Base-by-base conservation (phyloP, 2,113 vertebrate genomes). In the Gavia stellata region DNA sequence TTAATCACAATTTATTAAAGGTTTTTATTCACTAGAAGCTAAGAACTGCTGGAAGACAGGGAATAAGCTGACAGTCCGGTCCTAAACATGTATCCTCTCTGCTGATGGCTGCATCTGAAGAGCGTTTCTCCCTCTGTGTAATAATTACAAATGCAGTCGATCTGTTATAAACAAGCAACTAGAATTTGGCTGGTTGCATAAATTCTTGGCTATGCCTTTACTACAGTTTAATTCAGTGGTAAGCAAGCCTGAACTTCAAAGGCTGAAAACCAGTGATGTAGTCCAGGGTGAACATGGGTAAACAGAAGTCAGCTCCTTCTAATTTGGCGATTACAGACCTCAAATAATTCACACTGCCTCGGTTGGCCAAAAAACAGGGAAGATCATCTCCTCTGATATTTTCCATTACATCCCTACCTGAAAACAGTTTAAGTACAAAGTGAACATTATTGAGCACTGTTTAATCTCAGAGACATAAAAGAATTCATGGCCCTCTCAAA, bases 361-460 rank as follows among this genome's bases (percentile, higher is more conserved):
- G 11, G 42, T 1, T 24, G 25, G 34, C 25, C 9, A 12, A 20
- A 26, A 52, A 2, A 6, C 31, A 40, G 14, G 40, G 38, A 14
- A 40, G 62, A 52, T 24, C 8, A 72, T 10, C 31, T 49, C 67
- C 31, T 56, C 25, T 34, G n/a, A 40, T 73, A 5, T 29, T 52
- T 71, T 50, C 42, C 33, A 15, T 67, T 23, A 47, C 52, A 52
- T 12, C 16, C 45, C 72, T 5, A 28, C 33, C 63, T 44, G 34
- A 36, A 74, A 93, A 23, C 18, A 21, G 23, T 7, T 7, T 5
- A 40, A 67, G 34, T 7, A 58, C 25, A 62, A 89, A 17, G 53
- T 2, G 34, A 82, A 38, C 14, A 4, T 36, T 42, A 45, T 0
- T 24, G 38, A 52, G 55, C 38, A 5, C 65, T 4, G 14, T 12